phyloP scores from a whole-genome alignment of 2,113 vertebrate species.

The Mirza zaza region DNA sequence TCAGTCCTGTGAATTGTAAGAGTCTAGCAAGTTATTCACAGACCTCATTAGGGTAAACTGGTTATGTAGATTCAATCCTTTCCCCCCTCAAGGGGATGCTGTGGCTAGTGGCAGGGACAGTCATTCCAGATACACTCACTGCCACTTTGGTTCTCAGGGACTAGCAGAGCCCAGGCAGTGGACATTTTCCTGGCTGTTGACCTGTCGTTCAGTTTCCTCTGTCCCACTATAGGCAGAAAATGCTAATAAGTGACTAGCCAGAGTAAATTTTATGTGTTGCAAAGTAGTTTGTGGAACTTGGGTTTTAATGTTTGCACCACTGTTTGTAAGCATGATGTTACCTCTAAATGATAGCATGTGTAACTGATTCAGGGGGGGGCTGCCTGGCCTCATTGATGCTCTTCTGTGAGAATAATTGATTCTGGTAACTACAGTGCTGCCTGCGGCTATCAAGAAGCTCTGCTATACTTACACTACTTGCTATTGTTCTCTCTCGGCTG shows the following conservation, averaged over 20 bases:
- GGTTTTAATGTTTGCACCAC: not conserved
- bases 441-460: not conserved
- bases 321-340: not conserved
- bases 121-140: not conserved
- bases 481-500: not conserved
- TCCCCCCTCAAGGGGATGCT: not conserved
- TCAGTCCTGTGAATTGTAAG: not conserved
- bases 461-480: not conserved
- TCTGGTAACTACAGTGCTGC: not conserved
- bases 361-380: not conserved
- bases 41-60: not conserved
- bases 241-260: not conserved
- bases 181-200: not conserved
- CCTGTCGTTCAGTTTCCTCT: not conserved
- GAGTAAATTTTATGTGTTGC: not conserved
- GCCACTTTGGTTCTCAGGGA: not conserved
- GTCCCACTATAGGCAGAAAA: not conserved
- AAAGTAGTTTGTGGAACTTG: not conserved
- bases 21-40: not conserved
- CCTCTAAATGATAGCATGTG: not conserved
- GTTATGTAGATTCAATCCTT: not conserved
- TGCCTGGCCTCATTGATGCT: not conserved
- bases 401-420: conserved; percentile 17
- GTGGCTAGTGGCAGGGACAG: not conserved
- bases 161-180: not conserved